These are phyloP conservation scores for Drosophila sproati DNA, from an alignment of 1,140 invertebrate species.

Conservation along the genomic window DNA sequence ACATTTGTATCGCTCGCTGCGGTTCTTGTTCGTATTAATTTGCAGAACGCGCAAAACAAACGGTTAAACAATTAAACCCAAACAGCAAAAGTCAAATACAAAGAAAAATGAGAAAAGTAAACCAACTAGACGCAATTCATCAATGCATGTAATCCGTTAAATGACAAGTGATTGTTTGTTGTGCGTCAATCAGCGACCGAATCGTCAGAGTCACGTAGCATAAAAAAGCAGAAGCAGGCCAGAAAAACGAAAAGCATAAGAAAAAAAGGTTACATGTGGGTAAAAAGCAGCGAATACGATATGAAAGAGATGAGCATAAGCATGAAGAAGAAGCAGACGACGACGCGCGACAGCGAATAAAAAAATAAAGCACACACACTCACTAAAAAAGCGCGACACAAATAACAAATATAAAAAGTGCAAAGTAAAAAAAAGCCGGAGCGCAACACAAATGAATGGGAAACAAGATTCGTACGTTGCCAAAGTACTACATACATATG, in stretches of 20 bases:
- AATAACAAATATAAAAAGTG: constrained; percentile 44
- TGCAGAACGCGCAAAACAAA: constrained; percentile 62
- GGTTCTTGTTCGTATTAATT: constrained; percentile 49
- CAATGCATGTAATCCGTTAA: constrained; percentile 27
- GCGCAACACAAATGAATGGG: constrained; percentile 64
- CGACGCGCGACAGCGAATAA: constrained; percentile 30
- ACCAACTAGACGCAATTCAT: constrained; percentile 25
- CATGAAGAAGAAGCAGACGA: constrained; percentile 25
- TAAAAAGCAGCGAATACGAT: constrained; percentile 38
- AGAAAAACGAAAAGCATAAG: constrained; percentile 6
- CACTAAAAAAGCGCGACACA: constrained; percentile 22
- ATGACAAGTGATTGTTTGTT: constrained; percentile 45
- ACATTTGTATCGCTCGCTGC: constrained; percentile 50
- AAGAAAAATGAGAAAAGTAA: constrained; percentile 31
- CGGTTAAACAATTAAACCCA: constrained; percentile 27
- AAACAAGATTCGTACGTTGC: constrained; percentile 50
- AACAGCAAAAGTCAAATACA: constrained; percentile 53
- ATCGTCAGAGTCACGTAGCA: constrained; percentile 64
- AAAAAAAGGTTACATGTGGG: constrained; percentile 52
- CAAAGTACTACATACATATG: constrained; percentile 55
- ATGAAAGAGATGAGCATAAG: constrained; percentile 36
- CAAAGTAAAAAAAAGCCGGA: constrained; percentile 43
- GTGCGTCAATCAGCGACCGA: constrained; percentile 45
- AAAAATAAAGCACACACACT: constrained; percentile 26
- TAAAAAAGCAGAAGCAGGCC: constrained; percentile 53